These are phyloP conservation scores for Spinus olivaceus DNA, from an alignment of 2,797 vertebrate species.

Conservation along the genomic window DNA sequence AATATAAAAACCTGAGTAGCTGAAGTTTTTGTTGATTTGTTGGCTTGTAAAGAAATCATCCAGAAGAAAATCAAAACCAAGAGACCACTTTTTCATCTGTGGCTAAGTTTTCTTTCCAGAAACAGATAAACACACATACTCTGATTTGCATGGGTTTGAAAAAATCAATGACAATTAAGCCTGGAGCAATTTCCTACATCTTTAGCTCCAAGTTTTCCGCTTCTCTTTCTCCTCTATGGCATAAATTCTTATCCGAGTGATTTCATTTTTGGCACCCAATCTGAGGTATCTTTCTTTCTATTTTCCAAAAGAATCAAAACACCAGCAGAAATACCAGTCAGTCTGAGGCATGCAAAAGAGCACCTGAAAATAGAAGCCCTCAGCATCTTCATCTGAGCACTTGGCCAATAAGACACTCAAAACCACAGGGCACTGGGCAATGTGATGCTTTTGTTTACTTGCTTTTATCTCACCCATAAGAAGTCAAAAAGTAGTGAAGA, in stretches of 20 bases:
- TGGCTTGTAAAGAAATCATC: background rate
- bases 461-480: background rate
- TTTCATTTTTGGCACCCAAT: background rate
- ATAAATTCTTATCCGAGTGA: background rate
- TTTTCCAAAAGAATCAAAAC: background rate
- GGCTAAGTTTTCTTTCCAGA: background rate
- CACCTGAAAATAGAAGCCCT: background rate
- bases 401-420: background rate
- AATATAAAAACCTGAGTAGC: background rate
- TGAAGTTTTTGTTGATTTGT: background rate
- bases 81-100: background rate
- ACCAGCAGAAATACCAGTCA: background rate
- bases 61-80: background rate
- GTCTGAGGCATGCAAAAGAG: background rate
- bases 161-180: background rate
- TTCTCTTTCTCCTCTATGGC: background rate
- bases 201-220: background rate
- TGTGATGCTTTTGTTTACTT: background rate
- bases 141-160: background rate
- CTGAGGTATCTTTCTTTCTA: background rate
- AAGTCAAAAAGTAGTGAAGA: background rate
- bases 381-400: background rate
- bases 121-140: background rate
- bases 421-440: background rate
- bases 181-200: background rate